phyloP scores from a whole-genome alignment of 35 echinoderm and acorn worm genomes.

The Holothuria glaberrima region DNA sequence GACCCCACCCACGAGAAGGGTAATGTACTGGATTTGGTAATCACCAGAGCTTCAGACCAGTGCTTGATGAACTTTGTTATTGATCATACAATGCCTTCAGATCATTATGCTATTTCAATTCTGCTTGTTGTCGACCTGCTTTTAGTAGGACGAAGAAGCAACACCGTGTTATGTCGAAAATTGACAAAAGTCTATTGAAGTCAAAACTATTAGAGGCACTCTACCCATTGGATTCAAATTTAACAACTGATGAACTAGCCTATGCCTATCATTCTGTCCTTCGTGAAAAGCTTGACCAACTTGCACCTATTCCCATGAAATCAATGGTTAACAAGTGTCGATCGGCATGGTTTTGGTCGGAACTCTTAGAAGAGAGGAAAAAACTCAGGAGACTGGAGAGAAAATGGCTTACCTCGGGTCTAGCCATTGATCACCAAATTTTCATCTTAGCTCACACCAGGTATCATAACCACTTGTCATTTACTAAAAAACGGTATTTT shows the following conservation, averaged over 20 bases:
- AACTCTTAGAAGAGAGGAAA: too few relatives aligned
- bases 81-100: slow-evolving; percentile 6
- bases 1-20: too few relatives aligned
- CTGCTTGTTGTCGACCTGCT: neutral
- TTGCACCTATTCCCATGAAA: neutral
- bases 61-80: slow-evolving; percentile 12
- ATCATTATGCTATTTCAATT: neutral
- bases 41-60: too few relatives aligned
- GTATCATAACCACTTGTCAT: too few relatives aligned
- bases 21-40: too few relatives aligned
- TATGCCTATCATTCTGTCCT: neutral
- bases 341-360: neutral
- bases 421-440: too few relatives aligned
- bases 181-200: neutral
- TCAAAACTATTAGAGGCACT: neutral
- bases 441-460: too few relatives aligned
- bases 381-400: too few relatives aligned
- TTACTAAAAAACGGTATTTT: too few relatives aligned
- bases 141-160: neutral
- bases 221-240: neutral
- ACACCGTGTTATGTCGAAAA: neutral
- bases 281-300: neutral
- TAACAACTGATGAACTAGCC: neutral
- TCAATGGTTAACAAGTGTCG: neutral
- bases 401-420: too few relatives aligned